These are phyloP conservation scores for Metacarcinus magister DNA, from an alignment of 2,888 invertebrate species.

Conservation along the genomic window DNA sequence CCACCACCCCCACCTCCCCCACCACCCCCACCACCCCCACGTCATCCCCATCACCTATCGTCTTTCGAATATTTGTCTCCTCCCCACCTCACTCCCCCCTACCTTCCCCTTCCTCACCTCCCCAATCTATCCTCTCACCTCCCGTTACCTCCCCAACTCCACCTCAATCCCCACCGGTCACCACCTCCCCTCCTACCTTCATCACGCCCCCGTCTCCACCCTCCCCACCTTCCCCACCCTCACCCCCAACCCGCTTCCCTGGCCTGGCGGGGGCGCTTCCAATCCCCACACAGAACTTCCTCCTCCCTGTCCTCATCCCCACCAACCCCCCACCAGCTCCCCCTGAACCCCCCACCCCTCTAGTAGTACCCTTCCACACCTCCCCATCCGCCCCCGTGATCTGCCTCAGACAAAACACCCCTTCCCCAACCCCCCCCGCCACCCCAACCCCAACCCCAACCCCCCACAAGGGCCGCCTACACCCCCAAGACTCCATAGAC, in stretches of 20 bases:
- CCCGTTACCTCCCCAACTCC: not conserved
- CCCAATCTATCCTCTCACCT: not conserved
- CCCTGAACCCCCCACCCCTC: slow-evolving; percentile 56
- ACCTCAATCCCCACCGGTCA: not conserved
- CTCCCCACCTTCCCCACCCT: not conserved
- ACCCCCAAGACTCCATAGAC: slow-evolving; percentile 70
- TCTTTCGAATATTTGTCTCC: not conserved
- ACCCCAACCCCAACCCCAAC: slow-evolving; percentile 57
- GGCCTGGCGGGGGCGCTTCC: not conserved
- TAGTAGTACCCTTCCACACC: slow-evolving; percentile 27
- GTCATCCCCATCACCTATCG: not conserved
- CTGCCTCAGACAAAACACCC: slow-evolving; percentile 76
- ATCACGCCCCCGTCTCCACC: not conserved
- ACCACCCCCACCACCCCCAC: slow-evolving; percentile 19
- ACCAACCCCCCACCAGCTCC: slow-evolving; percentile 49
- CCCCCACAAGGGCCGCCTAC: slow-evolving; percentile 21
- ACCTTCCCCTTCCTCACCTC: not conserved
- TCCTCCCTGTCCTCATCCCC: not conserved
- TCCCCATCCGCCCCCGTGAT: slow-evolving; percentile 71
- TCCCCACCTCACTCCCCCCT: not conserved
- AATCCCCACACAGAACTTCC: slow-evolving; percentile 33
- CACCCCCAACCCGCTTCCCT: not conserved
- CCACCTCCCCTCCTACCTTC: not conserved
- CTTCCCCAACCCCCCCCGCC: slow-evolving; percentile 65
- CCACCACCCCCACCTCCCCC: not conserved